Conservation (phyloP, 1,140 invertebrate species). For the Sinonovacula constricta region DNA sequence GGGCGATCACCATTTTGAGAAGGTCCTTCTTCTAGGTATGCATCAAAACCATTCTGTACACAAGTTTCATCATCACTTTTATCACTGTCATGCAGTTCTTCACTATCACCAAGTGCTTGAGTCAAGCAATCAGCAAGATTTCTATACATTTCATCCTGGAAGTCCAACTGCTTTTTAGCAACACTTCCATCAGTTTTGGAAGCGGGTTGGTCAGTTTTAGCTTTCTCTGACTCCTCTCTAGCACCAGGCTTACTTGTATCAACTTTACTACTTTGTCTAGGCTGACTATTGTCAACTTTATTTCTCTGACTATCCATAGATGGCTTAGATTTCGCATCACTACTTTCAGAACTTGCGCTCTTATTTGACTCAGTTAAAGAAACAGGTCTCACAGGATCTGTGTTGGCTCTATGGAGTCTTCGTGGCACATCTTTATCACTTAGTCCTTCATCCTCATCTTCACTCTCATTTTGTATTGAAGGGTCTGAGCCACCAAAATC, state of each 20-base stretch:
- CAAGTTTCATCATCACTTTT: constrained; percentile 68
- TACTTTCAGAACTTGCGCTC: neutral
- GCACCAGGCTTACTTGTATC: too few relatives aligned
- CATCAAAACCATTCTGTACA: constrained; percentile 70
- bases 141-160: constrained; percentile 43
- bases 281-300: too few relatives aligned
- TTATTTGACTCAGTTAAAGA: neutral
- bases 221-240: neutral
- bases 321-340: neutral
- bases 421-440: constrained; percentile 7
- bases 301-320: too few relatives aligned
- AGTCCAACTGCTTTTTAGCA: constrained; percentile 42
- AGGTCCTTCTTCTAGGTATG: constrained; percentile 54
- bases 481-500: constrained; percentile 31
- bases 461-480: neutral
- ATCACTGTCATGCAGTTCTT: constrained; percentile 58
- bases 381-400: constrained; percentile 29
- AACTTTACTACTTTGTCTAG: too few relatives aligned
- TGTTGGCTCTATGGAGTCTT: constrained; percentile 32
- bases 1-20: neutral
- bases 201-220: too few relatives aligned
- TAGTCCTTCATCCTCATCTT: too few relatives aligned
- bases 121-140: constrained; percentile 45
- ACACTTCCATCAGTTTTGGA: neutral
- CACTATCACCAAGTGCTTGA: constrained; percentile 33